These are phyloP conservation scores for Adrianichthys oophorus DNA, from an alignment of 2,797 vertebrate species.

Conservation along the genomic window DNA sequence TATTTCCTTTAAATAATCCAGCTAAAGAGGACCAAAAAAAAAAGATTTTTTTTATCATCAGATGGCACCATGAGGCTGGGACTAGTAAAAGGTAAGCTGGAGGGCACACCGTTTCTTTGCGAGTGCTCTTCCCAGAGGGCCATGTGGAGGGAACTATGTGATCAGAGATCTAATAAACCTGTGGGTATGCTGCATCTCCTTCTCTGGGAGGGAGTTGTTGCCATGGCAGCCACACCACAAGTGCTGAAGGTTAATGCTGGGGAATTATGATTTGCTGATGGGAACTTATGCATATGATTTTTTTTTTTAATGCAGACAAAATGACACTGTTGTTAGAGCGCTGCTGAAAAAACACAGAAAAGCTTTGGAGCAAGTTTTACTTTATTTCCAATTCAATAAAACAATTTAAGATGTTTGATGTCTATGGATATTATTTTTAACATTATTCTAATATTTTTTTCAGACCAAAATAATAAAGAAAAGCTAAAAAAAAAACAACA, in stretches of 20 bases:
- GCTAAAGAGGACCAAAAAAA: too few relatives aligned
- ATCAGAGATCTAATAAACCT: conserved; percentile 76
- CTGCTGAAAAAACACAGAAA: too few relatives aligned
- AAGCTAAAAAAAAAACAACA: too few relatives aligned
- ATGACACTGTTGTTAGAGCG: too few relatives aligned
- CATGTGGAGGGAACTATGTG: conserved; percentile 67
- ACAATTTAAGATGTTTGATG: too few relatives aligned
- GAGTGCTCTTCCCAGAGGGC: conserved; percentile 63
- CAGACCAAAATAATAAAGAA: too few relatives aligned
- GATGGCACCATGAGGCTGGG: conserved; percentile 31
- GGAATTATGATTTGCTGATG: conserved; percentile 62
- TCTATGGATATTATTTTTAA: too few relatives aligned
- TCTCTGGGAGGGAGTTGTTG: conserved; percentile 65
- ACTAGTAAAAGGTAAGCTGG: conserved; percentile 52
- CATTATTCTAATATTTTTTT: too few relatives aligned
- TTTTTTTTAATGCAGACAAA: too few relatives aligned
- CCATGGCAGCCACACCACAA: conserved; percentile 65
- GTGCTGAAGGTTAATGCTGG: conserved; percentile 69
- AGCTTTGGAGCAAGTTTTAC: too few relatives aligned
- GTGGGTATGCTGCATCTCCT: conserved; percentile 68
- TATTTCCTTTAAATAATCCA: too few relatives aligned
- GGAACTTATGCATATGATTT: conserved; percentile 26
- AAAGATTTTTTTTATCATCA: conserved; percentile 17
- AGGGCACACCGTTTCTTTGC: conserved; percentile 42
- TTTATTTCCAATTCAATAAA: too few relatives aligned